phyloP scores from a whole-genome alignment of 2,888 invertebrate species.

The Philhelius pedissequus region DNA sequence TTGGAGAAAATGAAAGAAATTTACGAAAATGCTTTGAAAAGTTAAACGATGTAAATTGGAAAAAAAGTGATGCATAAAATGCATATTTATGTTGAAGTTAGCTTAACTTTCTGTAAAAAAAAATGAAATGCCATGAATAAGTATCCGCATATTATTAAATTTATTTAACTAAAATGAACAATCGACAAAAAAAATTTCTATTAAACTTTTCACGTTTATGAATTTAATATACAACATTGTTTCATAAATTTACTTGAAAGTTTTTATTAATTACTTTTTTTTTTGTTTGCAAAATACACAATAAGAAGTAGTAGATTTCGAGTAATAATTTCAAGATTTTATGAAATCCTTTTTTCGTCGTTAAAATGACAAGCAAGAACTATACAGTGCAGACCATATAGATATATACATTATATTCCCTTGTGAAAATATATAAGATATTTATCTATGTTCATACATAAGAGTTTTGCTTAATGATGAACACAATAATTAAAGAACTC shows the following conservation, averaged over 20 bases:
- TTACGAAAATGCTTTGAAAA: slow-evolving; percentile 37
- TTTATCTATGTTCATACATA: not conserved
- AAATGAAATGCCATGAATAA: not conserved
- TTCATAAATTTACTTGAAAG: not conserved
- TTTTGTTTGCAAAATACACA: not conserved
- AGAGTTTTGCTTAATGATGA: not conserved
- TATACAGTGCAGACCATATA: not conserved
- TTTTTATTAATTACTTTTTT: not conserved
- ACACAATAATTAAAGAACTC: slow-evolving; percentile 2
- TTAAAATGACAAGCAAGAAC: not conserved
- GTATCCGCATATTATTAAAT: too few species aligned
- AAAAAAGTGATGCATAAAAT: slow-evolving; percentile 25
- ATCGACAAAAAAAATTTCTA: not conserved
- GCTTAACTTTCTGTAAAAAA: not conserved
- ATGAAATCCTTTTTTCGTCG: not conserved
- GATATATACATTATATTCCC: too few species aligned
- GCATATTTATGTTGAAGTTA: slow-evolving; percentile 23
- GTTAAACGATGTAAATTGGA: slow-evolving; percentile 45
- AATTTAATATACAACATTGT: not conserved
- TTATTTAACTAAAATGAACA: not conserved
- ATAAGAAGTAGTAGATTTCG: too few species aligned
- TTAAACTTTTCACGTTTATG: not conserved
- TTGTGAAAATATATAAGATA: not conserved
- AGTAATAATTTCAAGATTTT: not conserved
- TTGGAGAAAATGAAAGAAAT: slow-evolving; percentile 33